Evolutionary conservation across 2,113 vertebrate species (phyloP).

Genomic region (Halichoerus grypus): DNA sequence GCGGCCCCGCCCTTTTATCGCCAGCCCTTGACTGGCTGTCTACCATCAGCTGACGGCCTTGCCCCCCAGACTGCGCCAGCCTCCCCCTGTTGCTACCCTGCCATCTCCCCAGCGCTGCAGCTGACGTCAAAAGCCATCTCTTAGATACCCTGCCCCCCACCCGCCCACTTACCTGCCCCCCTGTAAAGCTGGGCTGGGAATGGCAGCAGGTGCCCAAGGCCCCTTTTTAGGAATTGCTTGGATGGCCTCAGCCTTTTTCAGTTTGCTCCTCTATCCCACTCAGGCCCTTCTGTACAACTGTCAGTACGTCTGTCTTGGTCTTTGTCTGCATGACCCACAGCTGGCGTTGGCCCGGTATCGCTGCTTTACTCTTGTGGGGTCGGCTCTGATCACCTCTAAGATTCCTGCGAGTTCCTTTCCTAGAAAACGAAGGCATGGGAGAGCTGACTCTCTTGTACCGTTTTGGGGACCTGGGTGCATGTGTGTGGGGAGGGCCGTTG

Average conservation of each 20-base stretch:
- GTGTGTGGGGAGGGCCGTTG: too few relatives aligned
- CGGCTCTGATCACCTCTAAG: neutral
- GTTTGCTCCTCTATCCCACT: neutral
- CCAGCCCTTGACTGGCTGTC: neutral
- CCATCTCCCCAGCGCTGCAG: neutral
- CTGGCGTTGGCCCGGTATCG: neutral
- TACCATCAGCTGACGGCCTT: neutral
- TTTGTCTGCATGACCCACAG: accelerated
- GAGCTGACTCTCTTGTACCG: neutral
- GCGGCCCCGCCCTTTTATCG: neutral
- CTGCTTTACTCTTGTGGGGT: neutral
- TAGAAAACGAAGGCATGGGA: accelerated
- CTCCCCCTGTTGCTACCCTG: neutral
- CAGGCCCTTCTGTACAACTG: accelerated
- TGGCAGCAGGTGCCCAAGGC: neutral
- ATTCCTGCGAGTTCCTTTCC: neutral
- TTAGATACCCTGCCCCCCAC: neutral
- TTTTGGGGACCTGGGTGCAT: neutral
- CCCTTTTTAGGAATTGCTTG: neutral
- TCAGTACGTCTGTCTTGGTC: neutral
- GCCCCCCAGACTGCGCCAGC: neutral
- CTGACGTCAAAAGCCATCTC: neutral
- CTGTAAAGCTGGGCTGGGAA: too few relatives aligned
- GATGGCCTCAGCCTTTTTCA: too few relatives aligned
- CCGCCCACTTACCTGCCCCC: neutral